Evolutionary conservation across 2,888 invertebrate genomes (phyloP), one percentile per base, ranked within the genome.

Genomic region (Caenorhabditis zanzibari): DNA sequence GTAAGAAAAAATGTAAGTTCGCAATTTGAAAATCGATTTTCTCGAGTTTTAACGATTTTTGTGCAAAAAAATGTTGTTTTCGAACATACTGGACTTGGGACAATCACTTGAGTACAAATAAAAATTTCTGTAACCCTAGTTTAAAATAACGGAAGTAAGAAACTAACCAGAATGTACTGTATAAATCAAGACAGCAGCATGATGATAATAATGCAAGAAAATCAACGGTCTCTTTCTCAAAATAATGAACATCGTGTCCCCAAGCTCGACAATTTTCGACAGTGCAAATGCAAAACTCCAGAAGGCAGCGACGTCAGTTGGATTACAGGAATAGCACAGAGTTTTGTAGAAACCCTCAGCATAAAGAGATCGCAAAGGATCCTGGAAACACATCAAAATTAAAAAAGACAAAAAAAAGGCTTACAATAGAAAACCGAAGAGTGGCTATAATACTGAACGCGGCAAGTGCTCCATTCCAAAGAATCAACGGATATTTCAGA

Each of bases 401-500:
- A 38, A 26, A 3, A 7, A 44, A 26, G 12, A 6, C 12, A 38
- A 38, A 12, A 32, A 28, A 16, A 54, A 54, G n/a, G n/a, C 74
- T 22, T 49, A 89, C 90, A 83, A 90, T 89, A 2, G 88, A 82
- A 63, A 91, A 90, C 35, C 94, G 89, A 5, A 93, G 84, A 6
- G 93, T 92, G 5, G 94, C 94, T 28, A 92, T 82, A 14, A 94
- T 93, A 88, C 93, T 93, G 89, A 94, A 94, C 6, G 93, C 72
- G 2, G 93, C 93, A 52, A 94, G 88, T 7, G 91, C 86, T 41
- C 92, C 92, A 87, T 93, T 94, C 94, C 94, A 94, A 26, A 92
- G 54, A 16, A 93, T 91, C 32, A 94, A 88, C 14, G 92, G 92
- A 3, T 90, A 89, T 66, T 93, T 89, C 24, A 94, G 90, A 35